A percentile compares a stretch with the other conserved stretches of the same genome.
phyloP scores from a whole-genome alignment of 2,888 invertebrate genomes.

The Ophion slaviceki region DNA sequence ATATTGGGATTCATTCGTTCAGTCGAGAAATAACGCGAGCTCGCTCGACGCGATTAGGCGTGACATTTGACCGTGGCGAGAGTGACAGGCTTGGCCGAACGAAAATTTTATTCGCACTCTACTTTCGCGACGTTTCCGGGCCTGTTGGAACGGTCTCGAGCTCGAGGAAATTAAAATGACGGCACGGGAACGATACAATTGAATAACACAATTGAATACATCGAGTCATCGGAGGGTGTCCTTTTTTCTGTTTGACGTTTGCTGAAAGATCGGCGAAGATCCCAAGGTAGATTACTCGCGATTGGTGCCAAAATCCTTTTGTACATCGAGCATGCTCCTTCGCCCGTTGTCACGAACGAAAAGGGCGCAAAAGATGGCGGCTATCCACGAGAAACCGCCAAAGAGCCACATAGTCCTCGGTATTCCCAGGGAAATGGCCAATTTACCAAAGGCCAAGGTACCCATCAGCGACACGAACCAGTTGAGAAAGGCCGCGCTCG shows the following conservation, averaged over 20 bases:
- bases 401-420: slow-evolving; percentile 74
- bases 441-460: slow-evolving; percentile 71
- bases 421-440: slow-evolving; percentile 70
- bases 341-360: slow-evolving; percentile 72
- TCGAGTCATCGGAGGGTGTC: neutral
- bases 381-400: slow-evolving; percentile 72
- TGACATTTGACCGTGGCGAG: neutral
- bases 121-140: too few relatives aligned
- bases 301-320: slow-evolving; percentile 70
- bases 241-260: slow-evolving; percentile 24
- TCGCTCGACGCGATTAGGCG: neutral
- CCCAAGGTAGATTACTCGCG: slow-evolving; percentile 16
- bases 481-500: slow-evolving; percentile 68
- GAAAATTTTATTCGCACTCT: neutral
- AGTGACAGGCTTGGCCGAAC: neutral
- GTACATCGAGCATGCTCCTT: slow-evolving; percentile 75
- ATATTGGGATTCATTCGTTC: neutral
- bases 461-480: slow-evolving; percentile 75
- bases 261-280: slow-evolving; percentile 26
- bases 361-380: slow-evolving; percentile 69
- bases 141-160: slow-evolving; percentile 3
- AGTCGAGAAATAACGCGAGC: neutral
- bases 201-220: neutral
- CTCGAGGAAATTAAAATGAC: neutral
- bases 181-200: neutral